Base-by-base conservation (phyloP, 2,113 vertebrate species). In the Hyperoodon ampullatus region DNA sequence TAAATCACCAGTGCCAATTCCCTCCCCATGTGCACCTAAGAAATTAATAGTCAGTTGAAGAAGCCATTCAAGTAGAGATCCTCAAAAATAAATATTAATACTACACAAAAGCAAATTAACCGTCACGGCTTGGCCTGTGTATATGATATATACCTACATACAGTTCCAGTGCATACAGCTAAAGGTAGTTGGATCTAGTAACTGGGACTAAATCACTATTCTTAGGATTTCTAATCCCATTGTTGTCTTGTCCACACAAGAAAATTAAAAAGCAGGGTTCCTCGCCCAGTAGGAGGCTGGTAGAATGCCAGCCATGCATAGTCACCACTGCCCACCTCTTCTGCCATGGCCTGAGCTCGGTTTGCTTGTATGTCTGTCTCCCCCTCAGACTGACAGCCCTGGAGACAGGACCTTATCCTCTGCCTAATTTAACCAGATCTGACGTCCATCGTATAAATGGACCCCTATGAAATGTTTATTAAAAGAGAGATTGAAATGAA, bases 371-470 rank as follows among this genome's bases (percentile, higher is more conserved):
- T 16, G 19, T 53, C 26, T 88, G 30, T 80, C 26, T 47, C 24
- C 61, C 14, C 7, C 15, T 78, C 33, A 53, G 30, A 53, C 24
- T 30, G 33, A 50, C 18, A 74, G 1, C 21, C 77, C 18, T 39
- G 13, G 39, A 53, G 9, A 16, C 53, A 47, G 39, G 30, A 19
- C 42, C 12, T 81, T 44, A 11, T 11, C 33, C 39, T 61, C 18
- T 74, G 80, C 65, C 63, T 77, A 21, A 70, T 8, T 93, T 68
- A 93, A 72, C 53, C 19, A 71, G 33, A 33, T n/a, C n/a, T 26
- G 0, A 30, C 14, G 5, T 6, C 30, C 8, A 8, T 26, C 44
- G 3, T 14, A 5, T n/a, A 33, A 75, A 30, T 10, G 10, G 58
- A 28, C 14, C 35, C 39, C 2, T 28, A 28, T 13, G 9, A 50